Evolutionary conservation across 92 coral and sea anemone species (phyloP), one percentile per base, ranked within the genome.

Genomic region (Porites cylindrica): DNA sequence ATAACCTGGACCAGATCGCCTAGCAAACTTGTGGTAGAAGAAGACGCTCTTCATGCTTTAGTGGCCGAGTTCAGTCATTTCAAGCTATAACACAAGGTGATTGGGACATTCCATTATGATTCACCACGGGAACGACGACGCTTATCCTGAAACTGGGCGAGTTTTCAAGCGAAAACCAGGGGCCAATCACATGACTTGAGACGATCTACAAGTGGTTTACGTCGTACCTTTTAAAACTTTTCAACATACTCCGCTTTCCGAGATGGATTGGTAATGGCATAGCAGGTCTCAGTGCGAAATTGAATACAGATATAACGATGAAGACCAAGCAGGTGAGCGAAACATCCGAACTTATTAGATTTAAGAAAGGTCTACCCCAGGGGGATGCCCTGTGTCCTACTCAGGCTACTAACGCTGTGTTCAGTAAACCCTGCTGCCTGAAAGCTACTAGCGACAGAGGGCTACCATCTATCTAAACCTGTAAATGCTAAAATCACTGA

Each of bases 331-430:
- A 80, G 58, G 87, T 81, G 13, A 17, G 5, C 16, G 75, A 80
- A 59, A 71, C 72, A 10, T 87, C 86, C 5, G 72, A 73, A 6
- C 21, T 29, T 6, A 79, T 79, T 11, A n/a, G 13, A 24, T 85
- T 85, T 21, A 77, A 54, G 77, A 64, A 12, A 51, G 88, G 82
- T 19, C 73, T 72, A 7, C 88, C 62, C 16, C 88, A 83, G 58
- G 82, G 88, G 6, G 88, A 67, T n/a, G 85, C 90, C 8, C 84
- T 77, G 4, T 85, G 87, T 38, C 77, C 66, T 9, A 26, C 29
- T 26, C 2, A 81, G 58, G 13, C 20, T 80, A 13, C 67, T 80
- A 21, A 81, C 54, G 38, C 61, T 81, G 51, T 68, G 85, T 26
- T 17, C 6, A 38, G 47, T 81, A 23, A 67, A 81, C 26, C 85